Percentiles rank a stretch among this genome's conserved stretches.
Conservation (phyloP, 1,140 invertebrate genomes). For the Lordiphosa stackelbergi region DNA sequence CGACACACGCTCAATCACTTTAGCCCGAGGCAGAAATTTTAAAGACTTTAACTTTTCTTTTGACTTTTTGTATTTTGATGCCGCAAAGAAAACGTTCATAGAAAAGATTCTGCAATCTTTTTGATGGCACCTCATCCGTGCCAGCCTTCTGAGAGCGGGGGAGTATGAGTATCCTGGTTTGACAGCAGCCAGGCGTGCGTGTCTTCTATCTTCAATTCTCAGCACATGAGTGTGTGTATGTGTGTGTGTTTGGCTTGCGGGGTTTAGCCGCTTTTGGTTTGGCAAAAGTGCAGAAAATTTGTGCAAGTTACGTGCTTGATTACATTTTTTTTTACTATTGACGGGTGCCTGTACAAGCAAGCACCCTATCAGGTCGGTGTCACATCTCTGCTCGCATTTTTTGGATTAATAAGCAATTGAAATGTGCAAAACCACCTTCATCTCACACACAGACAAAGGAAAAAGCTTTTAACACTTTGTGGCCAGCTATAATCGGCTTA, state of each 20-base stretch:
- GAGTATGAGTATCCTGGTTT: constrained; percentile 14
- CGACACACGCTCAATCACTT: constrained; percentile 67
- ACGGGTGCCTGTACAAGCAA: constrained; percentile 32
- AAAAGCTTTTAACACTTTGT: constrained; percentile 66
- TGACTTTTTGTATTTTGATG: constrained; percentile 61
- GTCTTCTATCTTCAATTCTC: constrained; percentile 21
- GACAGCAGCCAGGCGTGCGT: constrained; percentile 53
- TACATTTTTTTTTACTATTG: constrained; percentile 55
- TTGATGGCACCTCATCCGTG: constrained; percentile 49
- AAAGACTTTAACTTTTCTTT: constrained; percentile 74
- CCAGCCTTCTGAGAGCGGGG: background rate
- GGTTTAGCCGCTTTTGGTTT: constrained; percentile 59
- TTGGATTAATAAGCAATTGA: constrained; percentile 54
- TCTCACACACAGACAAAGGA: background rate
- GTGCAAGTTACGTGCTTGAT: constrained; percentile 75
- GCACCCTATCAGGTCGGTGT: constrained; percentile 42
- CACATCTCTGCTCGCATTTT: constrained; percentile 9
- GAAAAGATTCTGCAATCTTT: constrained; percentile 54
- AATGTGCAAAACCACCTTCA: no score
- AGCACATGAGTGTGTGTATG: constrained; percentile 4
- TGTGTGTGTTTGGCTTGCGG: constrained; percentile 34
- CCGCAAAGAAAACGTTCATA: constrained; percentile 32
- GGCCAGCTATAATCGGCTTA: constrained; percentile 65
- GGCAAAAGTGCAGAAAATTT: constrained; percentile 74
- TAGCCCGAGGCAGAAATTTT: constrained; percentile 57